Base-by-base conservation (phyloP, 2,888 invertebrate species). In the Trypoxylon attenuatum region DNA sequence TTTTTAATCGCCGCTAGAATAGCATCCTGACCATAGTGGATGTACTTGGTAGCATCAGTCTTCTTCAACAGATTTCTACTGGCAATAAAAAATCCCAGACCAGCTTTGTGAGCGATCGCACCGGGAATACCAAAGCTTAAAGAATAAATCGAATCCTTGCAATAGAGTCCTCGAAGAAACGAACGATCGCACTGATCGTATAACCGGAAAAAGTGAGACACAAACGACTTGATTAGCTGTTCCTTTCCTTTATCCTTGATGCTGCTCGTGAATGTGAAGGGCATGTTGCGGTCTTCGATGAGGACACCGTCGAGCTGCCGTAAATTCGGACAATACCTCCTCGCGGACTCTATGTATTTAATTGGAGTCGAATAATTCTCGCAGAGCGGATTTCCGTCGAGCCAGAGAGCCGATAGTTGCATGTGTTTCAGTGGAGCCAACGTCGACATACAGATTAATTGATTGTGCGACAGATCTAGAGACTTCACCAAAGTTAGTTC, bases 351-450 rank as follows among this genome's bases (percentile, higher is more conserved):
- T 10, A 92, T 87, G 80, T 94, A 95, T 2, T 89, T 87, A 0
- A 87, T 83, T 0, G 90, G 88, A 52, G 90, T 90, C 0, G 86
- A 89, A 77, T 91, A 92, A 74, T 91, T 90, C 51, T 89, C 89
- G 80, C 94, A 93, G 0, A 94, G 74, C 0, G 93, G 92, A 87
- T 94, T 95, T 0, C 91, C 92, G 76, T 93, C 92, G 23, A 95
- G 82, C 67, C 84, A 87, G 5, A 94, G 78, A 41, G 89, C 88
- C 2, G 81, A 82, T 1, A 93, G 80, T 0, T 87, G 80, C 46
- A 92, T 65, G 0, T 84, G 73, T 33, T 78, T 81, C 0, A 89
- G 76, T 5, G 86, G 84, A 0, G 71, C 53, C 0, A 90, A 62
- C 2, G 52, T 27, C 2, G 78, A 77, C 62, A 81, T 79, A n/a